These are phyloP conservation scores for Sphaeramia orbicularis DNA, from an alignment of 2,797 vertebrate species.

Conservation along the genomic window DNA sequence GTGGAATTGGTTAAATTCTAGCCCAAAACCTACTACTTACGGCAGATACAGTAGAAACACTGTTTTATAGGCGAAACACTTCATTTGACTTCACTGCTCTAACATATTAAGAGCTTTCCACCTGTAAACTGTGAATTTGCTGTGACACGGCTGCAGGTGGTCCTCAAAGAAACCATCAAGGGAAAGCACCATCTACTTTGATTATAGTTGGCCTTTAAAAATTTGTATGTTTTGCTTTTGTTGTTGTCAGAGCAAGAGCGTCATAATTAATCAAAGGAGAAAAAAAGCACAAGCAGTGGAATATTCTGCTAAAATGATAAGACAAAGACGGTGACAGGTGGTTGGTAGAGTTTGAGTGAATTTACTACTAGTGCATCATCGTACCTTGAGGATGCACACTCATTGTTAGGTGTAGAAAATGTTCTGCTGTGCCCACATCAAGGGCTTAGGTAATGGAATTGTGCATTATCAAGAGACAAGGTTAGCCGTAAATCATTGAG, in stretches of 20 bases:
- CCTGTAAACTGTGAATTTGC: not conserved
- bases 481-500: not conserved
- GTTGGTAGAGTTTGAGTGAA: constrained; percentile 5
- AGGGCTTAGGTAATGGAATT: not conserved
- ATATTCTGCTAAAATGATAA: not conserved
- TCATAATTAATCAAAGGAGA: not conserved
- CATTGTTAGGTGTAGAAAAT: not conserved
- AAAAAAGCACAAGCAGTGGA: not conserved
- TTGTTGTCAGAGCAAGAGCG: not conserved
- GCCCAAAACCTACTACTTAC: not conserved
- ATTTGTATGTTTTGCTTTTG: not conserved
- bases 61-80: not conserved
- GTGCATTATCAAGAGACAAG: not conserved
- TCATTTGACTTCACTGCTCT: not conserved
- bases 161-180: not conserved
- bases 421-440: constrained; percentile 4
- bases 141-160: not conserved
- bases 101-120: not conserved
- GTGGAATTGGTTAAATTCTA: not conserved
- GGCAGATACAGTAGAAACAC: not conserved
- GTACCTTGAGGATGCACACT: not conserved
- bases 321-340: constrained; percentile 2
- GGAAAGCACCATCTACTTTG: too few species aligned
- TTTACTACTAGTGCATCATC: not conserved
- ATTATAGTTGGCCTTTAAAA: not conserved